Evolutionary conservation across 64 coral and sea anemone genomes (phyloP).

Genomic region (Stylophora pistillata): DNA sequence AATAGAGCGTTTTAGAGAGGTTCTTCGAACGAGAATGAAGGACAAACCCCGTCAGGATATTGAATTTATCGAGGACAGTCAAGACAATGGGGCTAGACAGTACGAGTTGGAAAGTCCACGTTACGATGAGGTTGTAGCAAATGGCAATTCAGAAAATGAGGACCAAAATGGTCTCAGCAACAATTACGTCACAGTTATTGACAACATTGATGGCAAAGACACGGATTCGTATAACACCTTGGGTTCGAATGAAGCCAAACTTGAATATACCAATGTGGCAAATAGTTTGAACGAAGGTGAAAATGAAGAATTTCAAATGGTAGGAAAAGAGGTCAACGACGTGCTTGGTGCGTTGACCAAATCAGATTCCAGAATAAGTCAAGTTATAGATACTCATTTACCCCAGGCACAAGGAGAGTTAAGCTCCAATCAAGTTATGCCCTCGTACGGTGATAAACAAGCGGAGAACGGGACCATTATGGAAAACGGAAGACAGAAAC

Average conservation of each 20-base stretch:
- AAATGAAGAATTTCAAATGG: conserved; percentile 31
- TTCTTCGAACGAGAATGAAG: background rate
- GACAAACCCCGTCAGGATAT: conserved; percentile 25
- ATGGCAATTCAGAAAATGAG: background rate
- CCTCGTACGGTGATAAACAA: background rate
- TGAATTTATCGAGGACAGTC: conserved; percentile 17
- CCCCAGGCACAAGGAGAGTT: background rate
- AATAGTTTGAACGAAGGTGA: conserved; percentile 16
- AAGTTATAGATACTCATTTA: background rate
- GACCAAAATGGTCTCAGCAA: conserved; percentile 12
- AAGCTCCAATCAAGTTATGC: background rate
- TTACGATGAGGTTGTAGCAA: background rate
- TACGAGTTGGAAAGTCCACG: conserved; percentile 5
- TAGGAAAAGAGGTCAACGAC: conserved; percentile 15
- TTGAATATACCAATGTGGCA: conserved; percentile 34
- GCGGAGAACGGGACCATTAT: background rate
- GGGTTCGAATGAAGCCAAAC: conserved; percentile 5
- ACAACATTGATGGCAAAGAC: conserved; percentile 33
- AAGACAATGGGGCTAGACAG: background rate
- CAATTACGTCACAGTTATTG: conserved; percentile 24
- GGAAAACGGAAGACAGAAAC: background rate
- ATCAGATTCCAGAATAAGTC: conserved; percentile 17
- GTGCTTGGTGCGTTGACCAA: conserved; percentile 11
- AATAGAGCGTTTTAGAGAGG: background rate
- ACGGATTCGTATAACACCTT: conserved; percentile 25